Evolutionary conservation across 2,797 vertebrate genomes (phyloP).

Genomic region (Amblyopsis hoosieri): DNA sequence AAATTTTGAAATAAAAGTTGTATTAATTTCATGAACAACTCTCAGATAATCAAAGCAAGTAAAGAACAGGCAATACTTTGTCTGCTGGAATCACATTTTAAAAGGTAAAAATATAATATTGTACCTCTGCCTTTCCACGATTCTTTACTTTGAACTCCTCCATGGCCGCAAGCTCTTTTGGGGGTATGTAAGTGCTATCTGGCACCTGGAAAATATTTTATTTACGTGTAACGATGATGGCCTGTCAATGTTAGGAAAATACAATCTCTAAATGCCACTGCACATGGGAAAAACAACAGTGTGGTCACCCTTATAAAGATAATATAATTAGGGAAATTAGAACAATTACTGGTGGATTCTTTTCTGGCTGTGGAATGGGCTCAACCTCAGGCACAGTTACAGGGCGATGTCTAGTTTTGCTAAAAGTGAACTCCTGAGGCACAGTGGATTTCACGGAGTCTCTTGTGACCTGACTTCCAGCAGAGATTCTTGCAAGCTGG

Average conservation of each 20-base stretch:
- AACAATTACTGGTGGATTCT: conserved; percentile 79
- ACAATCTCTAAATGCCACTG: not conserved
- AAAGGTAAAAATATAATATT: not conserved
- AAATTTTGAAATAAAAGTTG: not conserved
- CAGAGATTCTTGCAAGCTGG: conserved; percentile 67
- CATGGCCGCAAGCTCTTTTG: conserved; percentile 79
- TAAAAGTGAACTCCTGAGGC: conserved; percentile 85
- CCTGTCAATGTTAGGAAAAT: not conserved
- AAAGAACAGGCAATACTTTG: not conserved
- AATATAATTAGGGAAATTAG: conserved; percentile 2
- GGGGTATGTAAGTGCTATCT: conserved; percentile 79
- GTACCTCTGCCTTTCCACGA: conserved; percentile 81
- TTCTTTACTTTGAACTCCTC: conserved; percentile 79
- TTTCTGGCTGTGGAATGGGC: conserved; percentile 72
- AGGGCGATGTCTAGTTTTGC: conserved; percentile 76
- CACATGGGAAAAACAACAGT: not conserved
- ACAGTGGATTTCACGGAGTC: conserved; percentile 70
- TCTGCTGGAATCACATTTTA: not conserved
- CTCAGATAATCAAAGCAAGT: not conserved
- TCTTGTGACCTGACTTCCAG: conserved; percentile 53
- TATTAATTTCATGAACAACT: not conserved
- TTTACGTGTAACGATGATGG: not conserved
- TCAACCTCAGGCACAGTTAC: conserved; percentile 75
- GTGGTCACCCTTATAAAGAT: not conserved
- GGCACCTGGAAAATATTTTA: conserved; percentile 78